These are phyloP conservation scores for Gerris lacustris DNA, from an alignment of 2,888 invertebrate genomes.

Conservation along the genomic window DNA sequence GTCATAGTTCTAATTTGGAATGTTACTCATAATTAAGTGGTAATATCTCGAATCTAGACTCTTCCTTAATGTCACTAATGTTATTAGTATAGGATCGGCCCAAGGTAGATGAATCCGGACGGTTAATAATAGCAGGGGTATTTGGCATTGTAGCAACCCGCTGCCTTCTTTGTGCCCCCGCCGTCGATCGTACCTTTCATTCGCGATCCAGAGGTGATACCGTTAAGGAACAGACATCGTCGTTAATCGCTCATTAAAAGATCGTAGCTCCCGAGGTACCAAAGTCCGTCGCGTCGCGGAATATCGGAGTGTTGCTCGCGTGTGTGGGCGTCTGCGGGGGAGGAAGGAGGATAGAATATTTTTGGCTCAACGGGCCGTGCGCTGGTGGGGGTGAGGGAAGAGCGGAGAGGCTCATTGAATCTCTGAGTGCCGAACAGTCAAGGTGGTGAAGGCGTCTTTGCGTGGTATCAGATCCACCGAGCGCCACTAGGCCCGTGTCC, in stretches of 20 bases:
- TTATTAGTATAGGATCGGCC: background rate
- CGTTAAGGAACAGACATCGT: background rate
- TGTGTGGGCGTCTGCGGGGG: background rate
- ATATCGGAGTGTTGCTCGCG: background rate
- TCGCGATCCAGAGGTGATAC: background rate
- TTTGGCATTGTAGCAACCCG: background rate
- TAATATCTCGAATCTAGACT: too few relatives aligned
- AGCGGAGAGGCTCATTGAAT: constrained; percentile 1
- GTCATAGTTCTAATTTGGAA: too few relatives aligned
- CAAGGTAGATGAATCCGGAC: background rate
- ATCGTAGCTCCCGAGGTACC: background rate
- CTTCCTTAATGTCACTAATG: background rate
- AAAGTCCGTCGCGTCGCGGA: background rate
- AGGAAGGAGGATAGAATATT: background rate
- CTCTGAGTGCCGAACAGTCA: background rate
- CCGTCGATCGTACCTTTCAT: background rate
- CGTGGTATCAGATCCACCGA: background rate
- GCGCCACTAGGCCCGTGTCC: constrained; percentile 1
- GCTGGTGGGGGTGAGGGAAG: background rate
- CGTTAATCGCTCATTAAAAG: background rate
- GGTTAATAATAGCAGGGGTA: background rate
- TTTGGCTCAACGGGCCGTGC: background rate
- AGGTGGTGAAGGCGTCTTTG: background rate
- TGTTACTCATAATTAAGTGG: too few relatives aligned
- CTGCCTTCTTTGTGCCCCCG: background rate